Evolutionary conservation across 2,888 invertebrate species (phyloP).

Genomic region (Lithophane ornitopus): DNA sequence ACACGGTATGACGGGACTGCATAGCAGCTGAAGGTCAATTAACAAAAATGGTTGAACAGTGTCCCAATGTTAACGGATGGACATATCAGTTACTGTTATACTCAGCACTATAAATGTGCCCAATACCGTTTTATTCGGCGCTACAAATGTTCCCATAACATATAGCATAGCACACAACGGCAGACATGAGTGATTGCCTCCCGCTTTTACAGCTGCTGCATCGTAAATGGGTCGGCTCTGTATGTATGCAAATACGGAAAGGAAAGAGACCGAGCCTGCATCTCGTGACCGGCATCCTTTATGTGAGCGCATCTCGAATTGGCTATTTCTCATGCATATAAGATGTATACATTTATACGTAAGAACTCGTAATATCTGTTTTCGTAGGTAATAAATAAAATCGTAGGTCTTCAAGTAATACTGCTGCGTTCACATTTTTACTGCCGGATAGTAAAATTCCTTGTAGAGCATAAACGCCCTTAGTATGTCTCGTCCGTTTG

Average conservation of each 20-base stretch:
- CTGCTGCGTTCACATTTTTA: no score
- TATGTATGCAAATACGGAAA: constrained; percentile 17
- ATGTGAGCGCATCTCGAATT: neutral
- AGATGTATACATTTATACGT: no score
- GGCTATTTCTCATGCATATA: neutral
- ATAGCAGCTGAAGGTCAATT: constrained; percentile 16
- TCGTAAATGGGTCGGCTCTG: constrained; percentile 7
- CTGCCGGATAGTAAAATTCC: no score
- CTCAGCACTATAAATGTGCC: neutral
- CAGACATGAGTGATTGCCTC: constrained; percentile 25
- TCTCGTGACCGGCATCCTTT: constrained; percentile 9
- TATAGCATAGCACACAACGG: neutral
- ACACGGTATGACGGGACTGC: neutral
- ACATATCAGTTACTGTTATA: no score
- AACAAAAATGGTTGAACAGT: constrained; percentile 2
- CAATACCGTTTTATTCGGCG: neutral
- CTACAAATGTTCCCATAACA: neutral
- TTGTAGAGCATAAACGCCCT: no score
- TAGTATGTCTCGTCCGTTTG: no score
- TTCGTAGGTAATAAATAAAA: no score
- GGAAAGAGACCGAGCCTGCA: constrained; percentile 11
- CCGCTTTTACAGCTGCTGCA: constrained; percentile 15
- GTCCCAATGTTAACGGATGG: no score
- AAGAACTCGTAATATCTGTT: no score
- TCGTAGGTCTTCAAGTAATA: no score